phyloP scores from a whole-genome alignment of 1,140 invertebrate species.

The Ericerus pela region DNA sequence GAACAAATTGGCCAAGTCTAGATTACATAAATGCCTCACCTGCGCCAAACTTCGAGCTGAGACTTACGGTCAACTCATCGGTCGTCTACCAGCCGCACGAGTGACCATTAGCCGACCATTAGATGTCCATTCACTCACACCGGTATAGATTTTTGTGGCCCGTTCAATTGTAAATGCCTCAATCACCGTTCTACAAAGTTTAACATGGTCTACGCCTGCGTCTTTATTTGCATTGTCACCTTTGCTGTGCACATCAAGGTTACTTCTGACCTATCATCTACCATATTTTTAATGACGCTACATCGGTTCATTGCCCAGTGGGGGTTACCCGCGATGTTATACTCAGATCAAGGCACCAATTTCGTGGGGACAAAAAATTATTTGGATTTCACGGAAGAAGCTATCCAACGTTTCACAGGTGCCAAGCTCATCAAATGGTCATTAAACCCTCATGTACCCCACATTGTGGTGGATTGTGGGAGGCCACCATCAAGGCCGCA shows the following conservation, averaged over 20 bases:
- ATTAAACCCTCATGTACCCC: no score
- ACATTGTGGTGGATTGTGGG: no score
- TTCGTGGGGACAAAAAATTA: constrained; percentile 20
- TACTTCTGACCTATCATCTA: constrained; percentile 20
- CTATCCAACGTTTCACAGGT: no score
- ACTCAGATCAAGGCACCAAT: constrained; percentile 16
- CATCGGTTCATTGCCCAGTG: constrained; percentile 13
- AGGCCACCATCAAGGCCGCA: no score
- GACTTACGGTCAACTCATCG: constrained; percentile 15
- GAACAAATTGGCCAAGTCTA: neutral
- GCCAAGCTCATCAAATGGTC: no score
- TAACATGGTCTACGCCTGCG: constrained; percentile 14
- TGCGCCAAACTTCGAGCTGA: constrained; percentile 2
- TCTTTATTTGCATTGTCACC: constrained; percentile 25
- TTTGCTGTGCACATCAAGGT: constrained; percentile 25
- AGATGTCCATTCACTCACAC: constrained; percentile 16
- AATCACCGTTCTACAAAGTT: neutral
- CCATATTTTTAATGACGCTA: constrained; percentile 22
- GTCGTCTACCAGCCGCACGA: constrained; percentile 17
- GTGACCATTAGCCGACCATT: constrained; percentile 7
- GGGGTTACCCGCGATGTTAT: constrained; percentile 4
- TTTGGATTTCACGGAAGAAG: no score
- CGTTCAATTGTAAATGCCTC: constrained; percentile 5
- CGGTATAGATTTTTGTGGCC: constrained; percentile 22
- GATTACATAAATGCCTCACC: neutral